Base-by-base conservation (phyloP, 2,888 invertebrate species). In the Nephrocerus scutellatus region DNA sequence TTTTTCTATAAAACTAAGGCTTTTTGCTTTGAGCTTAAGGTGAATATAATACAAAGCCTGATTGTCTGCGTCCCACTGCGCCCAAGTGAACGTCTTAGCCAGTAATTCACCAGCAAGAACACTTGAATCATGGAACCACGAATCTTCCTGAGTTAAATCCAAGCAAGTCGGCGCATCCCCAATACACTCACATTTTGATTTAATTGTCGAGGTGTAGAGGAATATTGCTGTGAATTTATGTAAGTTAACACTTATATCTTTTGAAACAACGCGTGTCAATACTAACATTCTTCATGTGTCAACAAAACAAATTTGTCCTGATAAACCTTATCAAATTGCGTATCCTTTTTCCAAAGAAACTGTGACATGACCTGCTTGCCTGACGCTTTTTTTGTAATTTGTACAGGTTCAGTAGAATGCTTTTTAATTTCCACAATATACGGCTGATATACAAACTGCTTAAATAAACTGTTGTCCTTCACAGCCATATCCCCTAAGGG, bases 31-130 rank as follows among this genome's bases (percentile, higher is more conserved):
- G 54, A 78, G 78, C 35, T 83, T 78, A 54, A 84, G 78, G 62
- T 88, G 86, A 52, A 89, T 87, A 63, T 87, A 87, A 65, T 85
- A 88, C 1, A 90, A 68, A 9, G 84, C 82, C 73, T 89, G 77
- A 5, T 60, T 54, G 28, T 62, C 62, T 43, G 83, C 76, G 59
- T 88, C 86, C 88, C 88, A 89, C 54, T 89, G 89, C 0, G 86
- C 85, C 88, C 88, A 90, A 23, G 82, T 79, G 56, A 87, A 88
- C 28, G 76, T 77, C 56, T 77, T 77, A 3, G 84, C 82, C 47
- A 78, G 68, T 6, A 69, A 72, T 52, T 78, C 77, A 4, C 74
- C 72, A 16, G 72, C 70, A 0, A 75, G 56, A 12, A 74, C 68
- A 12, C 71, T 70, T 1, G 71, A 72, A 54, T 76, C 76, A 47